Base-by-base conservation (phyloP, 2,113 vertebrate genomes). In the Brienomyrus longianalis region DNA sequence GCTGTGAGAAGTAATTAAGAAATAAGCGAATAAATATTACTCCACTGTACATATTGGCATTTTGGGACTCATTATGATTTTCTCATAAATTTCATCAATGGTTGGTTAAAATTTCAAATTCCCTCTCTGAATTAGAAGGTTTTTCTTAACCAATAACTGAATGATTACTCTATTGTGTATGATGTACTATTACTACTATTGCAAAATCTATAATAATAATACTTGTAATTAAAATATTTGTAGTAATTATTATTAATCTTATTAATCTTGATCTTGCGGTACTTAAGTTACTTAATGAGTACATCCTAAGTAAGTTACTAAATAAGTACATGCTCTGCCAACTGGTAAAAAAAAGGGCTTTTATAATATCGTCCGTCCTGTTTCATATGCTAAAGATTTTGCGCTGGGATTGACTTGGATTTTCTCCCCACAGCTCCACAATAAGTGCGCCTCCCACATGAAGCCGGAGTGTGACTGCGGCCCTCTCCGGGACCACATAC, bases 381-480 rank as follows among this genome's bases (percentile, higher is more conserved):
- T 70, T 70, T 31, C 3, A 70, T 31, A 15, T 13, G 62, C 10
- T 4, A 31, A 5, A 13, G 62, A 10, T 27, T 70, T 31, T 11
- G n/a, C n/a, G 1, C n/a, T 70, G 62, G n/a, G 62, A 31, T 47
- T 48, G 83, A 84, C 21, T n/a, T 23, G 91, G 95, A 84, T 91
- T 90, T 92, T 91, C 88, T 39, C 91, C 52, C 89, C 70, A 91
- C 92, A 98, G 98, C 95, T 99, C 90, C 98, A 98, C 95, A 99
- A 99, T 94, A 98, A 99, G 94, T 99, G 98, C 93, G 98, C 98
- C 91, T 99, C 98, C 90, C 98, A 98, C 90, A 95, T 99, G 91
- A 98, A 97, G 93, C 98, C 97, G 1, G 97, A 98, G 94, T 99
- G 98, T 95, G 97, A 99, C 94, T 98, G 97, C 52, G 98, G 97